phyloP scores from a whole-genome alignment of 2,113 vertebrate genomes.

The Helogale parvula region DNA sequence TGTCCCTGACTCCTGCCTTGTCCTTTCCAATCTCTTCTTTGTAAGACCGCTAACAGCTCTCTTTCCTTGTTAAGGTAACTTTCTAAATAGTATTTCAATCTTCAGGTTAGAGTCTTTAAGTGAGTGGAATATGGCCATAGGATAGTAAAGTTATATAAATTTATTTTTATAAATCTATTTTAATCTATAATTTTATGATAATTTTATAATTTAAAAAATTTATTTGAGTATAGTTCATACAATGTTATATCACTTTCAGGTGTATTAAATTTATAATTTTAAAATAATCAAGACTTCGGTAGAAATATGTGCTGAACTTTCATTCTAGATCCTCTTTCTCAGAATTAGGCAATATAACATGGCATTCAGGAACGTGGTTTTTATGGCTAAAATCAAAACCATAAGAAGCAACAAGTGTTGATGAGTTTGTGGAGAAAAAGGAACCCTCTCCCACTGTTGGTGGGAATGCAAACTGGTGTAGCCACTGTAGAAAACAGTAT shows the following conservation, averaged over 20 bases:
- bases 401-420: not conserved
- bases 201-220: not conserved
- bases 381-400: not conserved
- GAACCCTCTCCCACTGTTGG: not conserved
- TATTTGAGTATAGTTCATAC: not conserved
- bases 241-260: not conserved
- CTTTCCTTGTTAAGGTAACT: not conserved
- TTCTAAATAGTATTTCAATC: not conserved
- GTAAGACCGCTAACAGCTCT: not conserved
- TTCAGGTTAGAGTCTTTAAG: not conserved
- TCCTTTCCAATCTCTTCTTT: not conserved
- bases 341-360: not conserved
- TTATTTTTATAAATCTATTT: not conserved
- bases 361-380: not conserved
- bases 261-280: not conserved
- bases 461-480: not conserved
- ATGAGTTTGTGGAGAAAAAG: not conserved
- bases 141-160: not conserved
- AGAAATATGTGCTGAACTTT: not conserved
- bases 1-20: not conserved
- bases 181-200: not conserved
- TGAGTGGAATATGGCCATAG: not conserved
- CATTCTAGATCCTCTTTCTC: not conserved
- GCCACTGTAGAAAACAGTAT: not conserved
- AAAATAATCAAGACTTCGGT: not conserved